Evolutionary conservation across 2,113 vertebrate genomes (phyloP), one percentile per base, ranked within the genome.

Genomic region (Nymphicus hollandicus): DNA sequence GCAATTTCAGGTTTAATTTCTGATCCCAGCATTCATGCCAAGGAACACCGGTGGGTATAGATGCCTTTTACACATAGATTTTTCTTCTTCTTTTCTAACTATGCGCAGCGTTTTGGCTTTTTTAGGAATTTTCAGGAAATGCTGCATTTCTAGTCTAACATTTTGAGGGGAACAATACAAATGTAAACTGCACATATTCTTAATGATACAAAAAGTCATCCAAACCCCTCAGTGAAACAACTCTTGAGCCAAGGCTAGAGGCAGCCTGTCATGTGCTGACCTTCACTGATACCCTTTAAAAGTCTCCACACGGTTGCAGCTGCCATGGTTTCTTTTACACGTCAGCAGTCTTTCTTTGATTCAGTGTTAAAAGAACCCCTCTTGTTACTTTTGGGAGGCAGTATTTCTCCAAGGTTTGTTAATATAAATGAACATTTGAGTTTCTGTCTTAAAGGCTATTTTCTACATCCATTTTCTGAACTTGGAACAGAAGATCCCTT

Each of bases 391-490:
- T 64, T 29, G 72, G 77, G 77, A 88, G 60, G 50, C 72, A 66
- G 33, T 5, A 68, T 88, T 93, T 93, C 86, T 94, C 71, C 41
- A 55, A 74, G 77, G 60, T 74, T 60, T 94, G 65, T 80, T 93
- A 83, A 86, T 96, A 88, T 83, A 94, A 96, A 96, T 94, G 93
- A 92, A 81, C 60, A 63, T 92, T 80, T 9, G 39, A 88, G 61
- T 95, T 82, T 68, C 87, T 33, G 7, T 68, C 73, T 93, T 85
- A 76, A 81, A 91, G 91, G 68, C 80, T 88, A 82, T 90, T 96
- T 95, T 83, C 81, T 85, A 88, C 50, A 84, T 89, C 83, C 66
- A 87, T 94, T 96, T 92, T 93, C 91, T 74, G 41, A 91, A 83
- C 65, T 76, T 58, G 63, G 86, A 95, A 94, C 60, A 78, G 76